Evolutionary conservation across 2,797 vertebrate species (phyloP), one percentile per base, ranked within the genome.

Genomic region (Nyctibius grandis): DNA sequence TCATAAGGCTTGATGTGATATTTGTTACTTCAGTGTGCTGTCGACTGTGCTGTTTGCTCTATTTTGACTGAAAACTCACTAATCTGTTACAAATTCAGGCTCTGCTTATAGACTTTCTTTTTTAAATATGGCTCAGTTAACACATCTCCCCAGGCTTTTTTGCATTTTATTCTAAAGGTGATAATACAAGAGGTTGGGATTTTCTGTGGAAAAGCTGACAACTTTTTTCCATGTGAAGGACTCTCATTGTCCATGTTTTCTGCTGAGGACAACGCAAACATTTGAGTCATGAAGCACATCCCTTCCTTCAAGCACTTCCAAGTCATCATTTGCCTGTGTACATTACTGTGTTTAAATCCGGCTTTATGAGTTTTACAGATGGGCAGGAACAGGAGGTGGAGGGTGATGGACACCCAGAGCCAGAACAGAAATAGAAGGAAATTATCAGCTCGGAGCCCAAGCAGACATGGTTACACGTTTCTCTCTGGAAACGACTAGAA

Each of bases 321-420:
- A 96, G 42, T 78, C 64, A 75, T 65, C 64, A 0, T 87, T 91
- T 60, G 68, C 73, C n/a, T 85, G 34, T 45, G 45, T 77, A 74
- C 3, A 1, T 51, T 77, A 29, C 91, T 54, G 42, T 72, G 50
- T 83, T 93, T 91, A 74, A 85, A 74, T 72, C 45, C 11, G 9
- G 31, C 26, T 65, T 93, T 94, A 95, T 88, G 91, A 89, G 60
- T 92, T 95, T 89, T 83, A 61, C 95, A 95, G 93, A 89, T 89
- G 94, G 80, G 45, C 85, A 95, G 93, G 94, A 95, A 95, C 68
- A 80, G 72, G 81, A 23, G 10, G 70, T 84, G 79, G 75, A 51
- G 60, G 74, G 70, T 3, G 7, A 74, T 61, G 57, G 54, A 92
- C 84, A 92, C 34, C 36, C 56, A 53, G 53, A 74, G 51, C 60